Base-by-base conservation (phyloP, 2,888 invertebrate genomes). In the Barypeithes pellucidus region DNA sequence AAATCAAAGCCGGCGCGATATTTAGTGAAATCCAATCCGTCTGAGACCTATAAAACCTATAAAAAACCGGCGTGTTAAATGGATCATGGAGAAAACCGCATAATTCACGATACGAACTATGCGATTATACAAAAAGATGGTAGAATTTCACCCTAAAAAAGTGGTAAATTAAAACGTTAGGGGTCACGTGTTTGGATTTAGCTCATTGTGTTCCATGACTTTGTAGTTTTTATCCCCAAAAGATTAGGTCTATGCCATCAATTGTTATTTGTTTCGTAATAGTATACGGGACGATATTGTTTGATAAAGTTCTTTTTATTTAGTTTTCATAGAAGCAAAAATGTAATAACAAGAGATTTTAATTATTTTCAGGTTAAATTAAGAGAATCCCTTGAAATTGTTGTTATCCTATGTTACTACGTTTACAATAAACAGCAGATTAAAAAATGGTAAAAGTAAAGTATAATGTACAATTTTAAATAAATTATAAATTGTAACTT, bases 151-250 rank as follows among this genome's bases (percentile, higher is more conserved):
- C 84, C 84, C 84, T 78, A 75, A 67, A 75, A 82, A 83, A 81
- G 81, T 79, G 81, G 77, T 79, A 82, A 84, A 85, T 84, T 84
- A 80, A 83, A 83, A 82, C 71, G 67, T 54, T 82, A 84, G 84
- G 84, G 85, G 85, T 85, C 85, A 82, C 84, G 84, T 84, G 84
- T 80, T 79, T 75, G 81, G 83, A 80, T 83, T 82, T 84, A 80
- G 78, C 80, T 83, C 83, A 85, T 85, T 85, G 85, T 85, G 79
- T 82, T 83, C 84, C 83, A 83, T 85, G 85, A 85, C 85, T 85
- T 83, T 83, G 83, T 83, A 83, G 79, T 84, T 84, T 83, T 83
- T 81, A 81, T 82, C 83, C 82, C 80, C 75, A 79, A 79, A 72
- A 63, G 67, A 66, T 71, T 66, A 74, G 60, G 36, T 71, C 61